Percentiles rank a stretch among this genome's conserved stretches.
These are phyloP conservation scores for Pristionchus fissidentatus DNA, from an alignment of 2,888 invertebrate genomes.

Conservation along the genomic window DNA sequence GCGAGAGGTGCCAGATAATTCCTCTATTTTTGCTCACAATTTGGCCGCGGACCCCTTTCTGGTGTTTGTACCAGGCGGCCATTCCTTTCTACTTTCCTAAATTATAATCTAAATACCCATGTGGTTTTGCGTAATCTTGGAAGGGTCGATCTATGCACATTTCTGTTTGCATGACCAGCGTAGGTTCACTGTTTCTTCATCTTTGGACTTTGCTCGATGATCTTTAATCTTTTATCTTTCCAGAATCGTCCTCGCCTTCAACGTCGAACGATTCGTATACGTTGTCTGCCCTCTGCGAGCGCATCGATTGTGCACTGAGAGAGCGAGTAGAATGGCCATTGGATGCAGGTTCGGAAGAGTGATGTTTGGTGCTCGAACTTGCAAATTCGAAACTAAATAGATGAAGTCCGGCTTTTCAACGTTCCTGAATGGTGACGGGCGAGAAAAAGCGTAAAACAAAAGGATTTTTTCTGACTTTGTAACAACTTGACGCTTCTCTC, in stretches of 20 bases:
- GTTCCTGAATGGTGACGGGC: background rate
- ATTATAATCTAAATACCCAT: too few species aligned
- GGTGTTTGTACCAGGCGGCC: too few species aligned
- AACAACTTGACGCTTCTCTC: too few species aligned
- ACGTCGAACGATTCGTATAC: constrained; percentile 75
- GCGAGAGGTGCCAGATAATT: too few species aligned
- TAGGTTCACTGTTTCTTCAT: background rate
- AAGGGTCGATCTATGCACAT: too few species aligned
- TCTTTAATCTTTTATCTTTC: constrained; percentile 48
- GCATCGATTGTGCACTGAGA: constrained; percentile 68
- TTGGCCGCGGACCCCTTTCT: too few species aligned
- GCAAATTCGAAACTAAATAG: background rate
- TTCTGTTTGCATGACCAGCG: background rate
- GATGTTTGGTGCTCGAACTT: background rate
- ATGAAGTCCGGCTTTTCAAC: background rate
- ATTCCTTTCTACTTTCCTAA: too few species aligned
- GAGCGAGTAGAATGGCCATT: constrained; percentile 64
- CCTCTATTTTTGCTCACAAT: too few species aligned
- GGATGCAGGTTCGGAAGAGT: constrained; percentile 52
- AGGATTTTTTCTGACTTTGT: too few species aligned
- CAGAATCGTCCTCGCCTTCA: constrained; percentile 75
- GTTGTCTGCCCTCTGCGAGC: constrained; percentile 74
- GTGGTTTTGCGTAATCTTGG: too few species aligned
- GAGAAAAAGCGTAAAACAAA: too few species aligned
- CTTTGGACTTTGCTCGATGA: background rate